Conservation (phyloP, 2,888 invertebrate genomes). For the Stenotaenia linearis region DNA sequence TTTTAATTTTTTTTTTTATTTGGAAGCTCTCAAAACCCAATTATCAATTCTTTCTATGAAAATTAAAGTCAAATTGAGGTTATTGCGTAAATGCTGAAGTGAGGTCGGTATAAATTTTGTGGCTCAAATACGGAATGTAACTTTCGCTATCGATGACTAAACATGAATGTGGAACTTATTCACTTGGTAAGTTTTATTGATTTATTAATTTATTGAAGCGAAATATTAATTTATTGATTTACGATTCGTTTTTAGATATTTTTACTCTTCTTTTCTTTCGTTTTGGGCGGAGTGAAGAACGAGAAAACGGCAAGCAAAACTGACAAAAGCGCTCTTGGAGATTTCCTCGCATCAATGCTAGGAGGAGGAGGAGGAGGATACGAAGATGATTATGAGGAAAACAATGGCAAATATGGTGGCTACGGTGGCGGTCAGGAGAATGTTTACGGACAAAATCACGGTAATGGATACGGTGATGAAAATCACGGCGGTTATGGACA, state of each 20-base stretch:
- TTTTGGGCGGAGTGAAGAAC: background rate
- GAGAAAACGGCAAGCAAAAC: background rate
- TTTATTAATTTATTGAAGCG: background rate
- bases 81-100: background rate
- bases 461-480: background rate
- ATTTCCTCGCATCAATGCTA: background rate
- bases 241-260: background rate
- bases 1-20: background rate
- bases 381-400: background rate
- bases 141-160: background rate
- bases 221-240: background rate
- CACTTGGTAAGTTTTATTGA: background rate
- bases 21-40: background rate
- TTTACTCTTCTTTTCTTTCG: background rate
- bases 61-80: background rate
- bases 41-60: background rate
- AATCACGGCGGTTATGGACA: background rate
- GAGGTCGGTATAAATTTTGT: background rate
- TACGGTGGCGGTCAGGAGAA: background rate
- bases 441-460: background rate
- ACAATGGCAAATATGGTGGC: background rate
- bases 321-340: background rate
- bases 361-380: background rate
- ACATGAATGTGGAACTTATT: background rate
- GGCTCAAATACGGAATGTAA: background rate